Percentiles rank a stretch among this genome's conserved stretches.
phyloP scores from a whole-genome alignment of 2,797 vertebrate species.

The Rachycentron canadum region DNA sequence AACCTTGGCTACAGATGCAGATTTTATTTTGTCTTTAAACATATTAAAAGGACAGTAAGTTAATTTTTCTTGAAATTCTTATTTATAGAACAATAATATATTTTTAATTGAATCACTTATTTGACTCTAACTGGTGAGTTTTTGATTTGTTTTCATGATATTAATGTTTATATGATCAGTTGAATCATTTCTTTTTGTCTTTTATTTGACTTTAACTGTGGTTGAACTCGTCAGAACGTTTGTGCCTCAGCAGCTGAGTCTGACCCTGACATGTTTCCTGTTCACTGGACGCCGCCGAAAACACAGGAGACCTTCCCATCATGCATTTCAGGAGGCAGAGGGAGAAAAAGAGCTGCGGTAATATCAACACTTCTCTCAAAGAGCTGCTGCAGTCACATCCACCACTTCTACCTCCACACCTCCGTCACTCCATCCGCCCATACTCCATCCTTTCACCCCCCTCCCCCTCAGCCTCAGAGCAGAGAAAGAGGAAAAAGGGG shows the following conservation, averaged over 20 bases:
- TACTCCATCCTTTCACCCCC: not conserved
- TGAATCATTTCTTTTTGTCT: too few relatives aligned
- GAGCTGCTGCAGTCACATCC: constrained; percentile 49
- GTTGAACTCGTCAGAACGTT: too few relatives aligned
- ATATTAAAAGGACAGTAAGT: too few relatives aligned
- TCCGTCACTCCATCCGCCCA: constrained; percentile 12
- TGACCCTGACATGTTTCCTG: constrained; percentile 69
- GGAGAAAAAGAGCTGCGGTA: constrained; percentile 24
- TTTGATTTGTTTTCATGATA: too few relatives aligned
- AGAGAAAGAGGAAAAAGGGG: not conserved
- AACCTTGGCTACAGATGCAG: too few relatives aligned
- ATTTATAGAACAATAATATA: too few relatives aligned
- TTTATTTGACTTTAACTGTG: too few relatives aligned
- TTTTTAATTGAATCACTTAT: too few relatives aligned
- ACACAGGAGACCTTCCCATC: constrained; percentile 74
- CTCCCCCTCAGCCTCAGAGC: constrained; percentile 25
- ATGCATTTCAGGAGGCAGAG: constrained; percentile 64
- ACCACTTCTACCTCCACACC: constrained; percentile 40
- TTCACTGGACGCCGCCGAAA: constrained; percentile 59
- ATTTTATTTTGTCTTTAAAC: too few relatives aligned
- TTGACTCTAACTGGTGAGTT: too few relatives aligned
- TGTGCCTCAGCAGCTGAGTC: constrained; percentile 34
- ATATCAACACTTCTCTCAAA: constrained; percentile 58
- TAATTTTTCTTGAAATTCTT: too few relatives aligned
- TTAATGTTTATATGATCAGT: too few relatives aligned